Conservation (phyloP, 1,140 invertebrate genomes). For the Drosophila parabipectinata region DNA sequence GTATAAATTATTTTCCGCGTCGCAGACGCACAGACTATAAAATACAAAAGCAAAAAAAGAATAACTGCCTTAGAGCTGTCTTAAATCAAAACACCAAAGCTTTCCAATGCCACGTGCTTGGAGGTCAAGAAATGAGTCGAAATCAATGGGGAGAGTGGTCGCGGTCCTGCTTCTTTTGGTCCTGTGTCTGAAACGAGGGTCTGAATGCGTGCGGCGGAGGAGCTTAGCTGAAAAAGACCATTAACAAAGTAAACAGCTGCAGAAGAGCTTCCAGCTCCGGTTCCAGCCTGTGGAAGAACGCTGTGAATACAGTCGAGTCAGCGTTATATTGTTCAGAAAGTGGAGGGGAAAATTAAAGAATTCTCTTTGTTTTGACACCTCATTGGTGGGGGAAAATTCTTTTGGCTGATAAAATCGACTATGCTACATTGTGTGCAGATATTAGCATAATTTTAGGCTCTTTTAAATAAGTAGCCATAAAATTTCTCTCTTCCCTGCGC, state of each 20-base stretch:
- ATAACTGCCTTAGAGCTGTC: conserved; percentile 41
- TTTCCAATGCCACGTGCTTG: conserved; percentile 64
- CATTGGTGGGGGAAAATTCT: conserved; percentile 13
- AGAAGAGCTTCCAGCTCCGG: conserved; percentile 45
- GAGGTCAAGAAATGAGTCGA: conserved; percentile 73
- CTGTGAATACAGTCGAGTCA: conserved; percentile 59
- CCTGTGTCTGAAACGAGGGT: background rate
- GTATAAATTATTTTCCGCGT: conserved; percentile 78
- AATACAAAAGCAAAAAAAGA: conserved; percentile 32
- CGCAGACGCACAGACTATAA: conserved; percentile 34
- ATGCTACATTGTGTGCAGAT: conserved; percentile 12
- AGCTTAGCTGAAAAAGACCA: conserved; percentile 79
- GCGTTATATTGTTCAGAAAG: conserved; percentile 32
- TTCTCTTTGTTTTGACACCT: conserved; percentile 75
- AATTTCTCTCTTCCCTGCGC: background rate
- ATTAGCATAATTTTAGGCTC: conserved; percentile 46
- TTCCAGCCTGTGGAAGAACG: conserved; percentile 18
- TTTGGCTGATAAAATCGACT: conserved; percentile 25
- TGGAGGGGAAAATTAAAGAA: conserved; percentile 44
- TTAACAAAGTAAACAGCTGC: conserved; percentile 82
- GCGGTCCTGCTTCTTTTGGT: background rate
- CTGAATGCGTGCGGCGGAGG: conserved; percentile 55
- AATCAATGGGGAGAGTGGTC: conserved; percentile 46
- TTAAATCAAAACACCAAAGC: conserved; percentile 67
- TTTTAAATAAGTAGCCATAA: conserved; percentile 40